Conservation (phyloP, 2,113 vertebrate genomes). For the Dromiciops gliroides region DNA sequence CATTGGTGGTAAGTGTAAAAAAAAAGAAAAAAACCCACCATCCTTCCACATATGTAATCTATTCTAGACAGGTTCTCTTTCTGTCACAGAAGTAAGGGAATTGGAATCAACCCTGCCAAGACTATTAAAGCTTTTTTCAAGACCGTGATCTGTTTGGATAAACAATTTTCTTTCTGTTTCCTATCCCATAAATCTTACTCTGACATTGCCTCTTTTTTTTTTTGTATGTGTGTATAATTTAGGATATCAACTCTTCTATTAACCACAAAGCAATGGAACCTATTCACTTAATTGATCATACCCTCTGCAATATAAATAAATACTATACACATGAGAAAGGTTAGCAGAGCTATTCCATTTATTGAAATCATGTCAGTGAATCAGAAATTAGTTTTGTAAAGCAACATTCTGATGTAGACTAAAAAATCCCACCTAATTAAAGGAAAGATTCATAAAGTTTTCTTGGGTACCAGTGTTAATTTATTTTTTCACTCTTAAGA, state of each 20-base stretch:
- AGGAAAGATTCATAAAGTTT: neutral
- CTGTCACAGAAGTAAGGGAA: neutral
- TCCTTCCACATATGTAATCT: neutral
- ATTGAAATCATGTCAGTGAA: constrained; percentile 20
- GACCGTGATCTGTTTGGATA: constrained; percentile 24
- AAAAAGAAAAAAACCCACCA: neutral
- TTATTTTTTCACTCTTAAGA: neutral
- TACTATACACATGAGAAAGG: neutral
- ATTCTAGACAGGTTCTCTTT: neutral
- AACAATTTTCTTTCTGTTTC: constrained; percentile 52
- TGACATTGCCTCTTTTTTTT: constrained; percentile 47
- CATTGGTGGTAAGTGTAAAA: neutral
- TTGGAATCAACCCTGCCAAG: constrained; percentile 10
- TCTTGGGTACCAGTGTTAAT: neutral
- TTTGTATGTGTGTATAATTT: constrained; percentile 9
- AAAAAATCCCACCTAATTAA: neutral
- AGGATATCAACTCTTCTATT: constrained; percentile 66
- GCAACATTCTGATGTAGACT: neutral
- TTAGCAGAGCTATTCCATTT: constrained; percentile 29
- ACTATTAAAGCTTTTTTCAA: constrained; percentile 31
- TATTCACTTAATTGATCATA: constrained; percentile 53
- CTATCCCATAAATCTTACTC: constrained; percentile 24
- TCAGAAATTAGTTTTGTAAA: constrained; percentile 35
- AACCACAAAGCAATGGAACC: constrained; percentile 57
- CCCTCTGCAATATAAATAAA: neutral